A percentile compares a stretch with the other conserved stretches of the same genome.
phyloP scores from a whole-genome alignment of 2,888 invertebrate species.

The Pheosia tremula region DNA sequence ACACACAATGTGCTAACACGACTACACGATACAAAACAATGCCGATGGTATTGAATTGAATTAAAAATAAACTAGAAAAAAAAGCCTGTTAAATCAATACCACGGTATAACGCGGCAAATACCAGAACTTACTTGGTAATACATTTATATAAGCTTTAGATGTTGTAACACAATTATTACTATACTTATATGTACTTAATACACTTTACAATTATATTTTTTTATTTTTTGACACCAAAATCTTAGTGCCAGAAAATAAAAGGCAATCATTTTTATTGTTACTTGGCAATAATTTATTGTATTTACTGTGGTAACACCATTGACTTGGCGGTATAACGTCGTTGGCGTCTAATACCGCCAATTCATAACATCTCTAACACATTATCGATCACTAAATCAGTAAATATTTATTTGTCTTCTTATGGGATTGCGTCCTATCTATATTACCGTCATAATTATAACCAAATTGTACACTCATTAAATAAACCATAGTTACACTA shows the following conservation, averaged over 20 bases:
- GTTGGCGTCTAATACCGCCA: constrained; percentile 33
- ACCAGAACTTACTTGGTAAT: constrained; percentile 34
- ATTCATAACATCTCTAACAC: constrained; percentile 42
- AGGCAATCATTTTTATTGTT: background rate
- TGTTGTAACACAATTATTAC: constrained; percentile 50
- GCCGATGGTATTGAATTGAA: constrained; percentile 21
- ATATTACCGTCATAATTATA: background rate
- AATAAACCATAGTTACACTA: no score
- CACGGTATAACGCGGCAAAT: constrained; percentile 8
- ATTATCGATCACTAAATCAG: constrained; percentile 14
- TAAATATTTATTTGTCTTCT: constrained; percentile 1
- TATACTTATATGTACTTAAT: background rate
- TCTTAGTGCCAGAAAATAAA: background rate
- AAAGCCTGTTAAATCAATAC: background rate
- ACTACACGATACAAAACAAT: constrained; percentile 46
- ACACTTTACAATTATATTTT: background rate
- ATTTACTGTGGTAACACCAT: constrained; percentile 46
- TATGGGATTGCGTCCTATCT: constrained; percentile 35
- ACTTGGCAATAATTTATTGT: constrained; percentile 3
- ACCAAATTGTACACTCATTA: background rate
- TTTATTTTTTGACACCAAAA: background rate
- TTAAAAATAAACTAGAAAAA: constrained; percentile 9
- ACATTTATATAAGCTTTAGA: constrained; percentile 54
- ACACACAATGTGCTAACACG: constrained; percentile 71
- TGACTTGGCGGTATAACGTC: constrained; percentile 30